Conservation (phyloP, 1,140 invertebrate species). For the Cyclina sinensis region DNA sequence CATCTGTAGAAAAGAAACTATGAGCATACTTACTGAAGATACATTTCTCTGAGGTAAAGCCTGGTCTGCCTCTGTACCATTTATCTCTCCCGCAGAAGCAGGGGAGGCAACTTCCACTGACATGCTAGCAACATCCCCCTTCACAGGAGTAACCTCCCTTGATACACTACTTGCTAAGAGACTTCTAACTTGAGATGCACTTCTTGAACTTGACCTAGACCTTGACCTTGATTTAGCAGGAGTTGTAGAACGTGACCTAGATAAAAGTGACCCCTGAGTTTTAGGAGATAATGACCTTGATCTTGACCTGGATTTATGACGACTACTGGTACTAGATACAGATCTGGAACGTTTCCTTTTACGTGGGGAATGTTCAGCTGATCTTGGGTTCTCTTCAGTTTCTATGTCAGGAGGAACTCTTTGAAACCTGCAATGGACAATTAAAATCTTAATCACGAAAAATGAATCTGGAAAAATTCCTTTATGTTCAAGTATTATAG, state of each 20-base stretch:
- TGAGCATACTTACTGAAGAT: background rate
- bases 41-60: constrained; percentile 5
- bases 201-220: constrained; percentile 58
- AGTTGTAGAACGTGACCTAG: constrained; percentile 67
- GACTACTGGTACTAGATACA: background rate
- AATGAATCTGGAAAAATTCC: too few relatives aligned
- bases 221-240: constrained; percentile 61
- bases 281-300: constrained; percentile 70
- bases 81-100: constrained; percentile 9
- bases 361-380: background rate
- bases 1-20: too few relatives aligned
- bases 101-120: background rate
- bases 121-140: background rate
- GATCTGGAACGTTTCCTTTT: constrained; percentile 2
- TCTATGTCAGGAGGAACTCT: background rate
- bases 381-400: background rate
- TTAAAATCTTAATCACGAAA: too few relatives aligned
- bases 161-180: background rate
- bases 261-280: constrained; percentile 51
- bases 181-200: background rate
- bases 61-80: background rate
- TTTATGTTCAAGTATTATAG: too few relatives aligned
- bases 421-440: constrained; percentile 29
- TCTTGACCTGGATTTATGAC: constrained; percentile 17
- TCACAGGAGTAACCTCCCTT: constrained; percentile 30